Conservation (phyloP, 2,797 vertebrate genomes). For the Clarias platycephalus region DNA sequence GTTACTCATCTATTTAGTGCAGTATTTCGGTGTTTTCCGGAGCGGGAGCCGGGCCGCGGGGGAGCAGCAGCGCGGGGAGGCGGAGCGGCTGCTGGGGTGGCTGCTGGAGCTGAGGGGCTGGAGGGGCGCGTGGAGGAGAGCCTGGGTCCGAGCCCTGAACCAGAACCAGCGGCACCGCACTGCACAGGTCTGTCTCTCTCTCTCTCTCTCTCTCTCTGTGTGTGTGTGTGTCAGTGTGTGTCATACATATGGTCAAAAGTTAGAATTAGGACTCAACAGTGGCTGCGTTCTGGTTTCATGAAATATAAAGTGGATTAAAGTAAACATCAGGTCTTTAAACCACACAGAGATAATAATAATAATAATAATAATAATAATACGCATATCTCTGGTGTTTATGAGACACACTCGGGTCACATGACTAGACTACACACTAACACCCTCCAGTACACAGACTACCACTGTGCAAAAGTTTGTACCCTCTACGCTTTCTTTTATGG, state of each 20-base stretch:
- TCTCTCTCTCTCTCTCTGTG: background rate
- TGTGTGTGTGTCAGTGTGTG: background rate
- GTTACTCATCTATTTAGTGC: slow-evolving; percentile 82
- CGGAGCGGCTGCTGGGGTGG: slow-evolving; percentile 82
- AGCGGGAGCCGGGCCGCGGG: slow-evolving; percentile 51
- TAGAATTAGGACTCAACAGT: background rate
- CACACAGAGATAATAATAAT: no score
- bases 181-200: slow-evolving; percentile 72
- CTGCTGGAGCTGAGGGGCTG: slow-evolving; percentile 85
- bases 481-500: background rate
- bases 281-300: background rate
- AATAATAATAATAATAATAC: background rate
- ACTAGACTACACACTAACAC: background rate
- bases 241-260: background rate
- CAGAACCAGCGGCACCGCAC: slow-evolving; percentile 59
- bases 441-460: background rate
- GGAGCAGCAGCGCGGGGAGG: slow-evolving; percentile 69
- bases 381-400: background rate
- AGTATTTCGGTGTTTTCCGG: slow-evolving; percentile 72
- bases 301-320: no score
- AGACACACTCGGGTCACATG: background rate
- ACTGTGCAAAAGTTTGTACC: background rate
- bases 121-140: slow-evolving; percentile 83
- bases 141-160: slow-evolving; percentile 84
- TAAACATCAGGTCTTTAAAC: background rate